These are phyloP conservation scores for Mantis religiosa DNA, from an alignment of 2,888 invertebrate species.

Conservation along the genomic window DNA sequence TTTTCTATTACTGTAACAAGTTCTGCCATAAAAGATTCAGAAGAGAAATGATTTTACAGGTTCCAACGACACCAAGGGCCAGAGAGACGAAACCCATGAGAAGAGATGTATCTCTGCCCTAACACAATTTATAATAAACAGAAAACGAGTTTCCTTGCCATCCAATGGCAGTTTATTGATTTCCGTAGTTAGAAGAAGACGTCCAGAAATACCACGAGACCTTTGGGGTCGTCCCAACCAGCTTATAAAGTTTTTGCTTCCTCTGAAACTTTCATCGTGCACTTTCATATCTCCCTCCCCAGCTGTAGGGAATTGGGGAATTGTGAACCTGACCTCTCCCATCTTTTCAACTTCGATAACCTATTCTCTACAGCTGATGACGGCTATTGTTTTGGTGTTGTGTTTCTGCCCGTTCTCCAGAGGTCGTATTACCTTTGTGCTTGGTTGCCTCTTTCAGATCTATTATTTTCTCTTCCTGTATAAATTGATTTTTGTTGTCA, in stretches of 20 bases:
- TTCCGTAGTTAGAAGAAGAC: background rate
- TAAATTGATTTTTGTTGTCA: no score
- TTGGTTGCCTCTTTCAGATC: no score
- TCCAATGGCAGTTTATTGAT: no score
- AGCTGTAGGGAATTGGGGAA: background rate
- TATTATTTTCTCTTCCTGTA: no score
- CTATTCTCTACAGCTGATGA: background rate
- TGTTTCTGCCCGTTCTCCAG: background rate
- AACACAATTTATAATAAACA: background rate
- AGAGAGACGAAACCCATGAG: no score
- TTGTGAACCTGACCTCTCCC: background rate
- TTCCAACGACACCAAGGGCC: no score
- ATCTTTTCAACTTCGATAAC: background rate
- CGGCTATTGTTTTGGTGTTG: background rate
- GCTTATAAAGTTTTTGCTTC: background rate
- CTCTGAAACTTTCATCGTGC: background rate
- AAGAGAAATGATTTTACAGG: no score
- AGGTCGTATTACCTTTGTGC: background rate
- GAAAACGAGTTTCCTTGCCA: background rate
- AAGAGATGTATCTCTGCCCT: no score
- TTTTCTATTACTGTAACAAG: no score
- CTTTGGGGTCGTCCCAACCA: background rate
- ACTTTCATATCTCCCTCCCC: background rate
- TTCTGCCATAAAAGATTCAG: no score
- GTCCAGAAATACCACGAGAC: background rate